These are phyloP conservation scores for Actinia equina DNA, from an alignment of 64 coral and sea anemone species.

Conservation along the genomic window DNA sequence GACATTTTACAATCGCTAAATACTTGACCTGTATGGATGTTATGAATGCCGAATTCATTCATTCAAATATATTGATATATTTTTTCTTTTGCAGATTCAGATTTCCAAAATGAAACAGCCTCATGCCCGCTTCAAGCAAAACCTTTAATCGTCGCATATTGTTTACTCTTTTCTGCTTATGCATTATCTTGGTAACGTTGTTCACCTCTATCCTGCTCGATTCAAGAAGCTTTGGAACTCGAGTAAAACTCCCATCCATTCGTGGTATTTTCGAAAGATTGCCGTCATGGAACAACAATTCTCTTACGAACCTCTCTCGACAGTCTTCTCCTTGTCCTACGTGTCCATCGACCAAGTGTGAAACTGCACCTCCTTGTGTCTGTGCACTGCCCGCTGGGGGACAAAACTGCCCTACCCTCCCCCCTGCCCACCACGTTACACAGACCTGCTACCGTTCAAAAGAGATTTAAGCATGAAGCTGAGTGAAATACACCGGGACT, in stretches of 20 bases:
- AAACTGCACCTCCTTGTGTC: conserved; percentile 3
- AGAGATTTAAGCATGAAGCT: conserved; percentile 3
- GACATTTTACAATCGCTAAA: too few species aligned
- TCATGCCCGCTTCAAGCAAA: background rate
- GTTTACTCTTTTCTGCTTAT: conserved; percentile 1
- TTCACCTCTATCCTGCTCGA: background rate
- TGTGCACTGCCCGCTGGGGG: background rate
- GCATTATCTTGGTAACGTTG: background rate
- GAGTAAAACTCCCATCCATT: background rate
- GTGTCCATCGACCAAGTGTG: background rate
- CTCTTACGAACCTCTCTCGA: background rate
- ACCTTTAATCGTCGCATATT: background rate
- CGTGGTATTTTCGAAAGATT: conserved; percentile 1
- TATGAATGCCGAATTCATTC: too few species aligned
- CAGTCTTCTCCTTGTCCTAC: background rate
- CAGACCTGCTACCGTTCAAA: conserved; percentile 1
- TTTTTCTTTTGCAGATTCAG: background rate
- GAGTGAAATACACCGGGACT: background rate
- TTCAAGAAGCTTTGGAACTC: background rate
- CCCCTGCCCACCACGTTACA: conserved; percentile 7
- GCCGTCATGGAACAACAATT: background rate
- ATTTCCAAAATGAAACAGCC: background rate
- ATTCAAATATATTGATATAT: background rate
- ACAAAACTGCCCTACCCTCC: background rate
- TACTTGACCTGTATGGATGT: too few species aligned